phyloP scores from a whole-genome alignment of 2,888 invertebrate genomes.

The Terebella lapidaria region DNA sequence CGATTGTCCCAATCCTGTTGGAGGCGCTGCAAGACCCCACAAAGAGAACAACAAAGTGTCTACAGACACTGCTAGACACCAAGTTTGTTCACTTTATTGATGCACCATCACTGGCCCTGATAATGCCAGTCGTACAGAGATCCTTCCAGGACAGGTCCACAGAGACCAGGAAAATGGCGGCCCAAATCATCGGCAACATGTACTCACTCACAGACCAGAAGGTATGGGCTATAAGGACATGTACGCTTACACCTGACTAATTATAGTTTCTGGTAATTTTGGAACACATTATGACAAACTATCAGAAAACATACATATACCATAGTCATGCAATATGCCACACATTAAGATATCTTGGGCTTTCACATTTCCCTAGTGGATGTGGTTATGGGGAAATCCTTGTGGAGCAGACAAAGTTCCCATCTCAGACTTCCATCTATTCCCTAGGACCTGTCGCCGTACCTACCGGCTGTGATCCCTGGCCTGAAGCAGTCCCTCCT shows the following conservation, averaged over 20 bases:
- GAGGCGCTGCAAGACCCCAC: constrained; percentile 94
- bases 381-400: too few relatives aligned
- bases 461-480: constrained; percentile 91
- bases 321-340: too few relatives aligned
- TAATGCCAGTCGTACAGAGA: constrained; percentile 98
- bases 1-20: constrained; percentile 58
- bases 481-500: constrained; percentile 90
- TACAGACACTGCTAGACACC: constrained; percentile 71
- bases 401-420: too few relatives aligned
- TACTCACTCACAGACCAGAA: constrained; percentile 98
- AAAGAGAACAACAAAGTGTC: constrained; percentile 83
- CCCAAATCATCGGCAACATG: constrained; percentile 99
- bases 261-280: too few relatives aligned
- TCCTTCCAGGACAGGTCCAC: constrained; percentile 97
- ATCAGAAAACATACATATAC: too few relatives aligned
- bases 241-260: too few relatives aligned
- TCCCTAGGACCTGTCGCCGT: constrained; percentile 78
- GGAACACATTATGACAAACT: too few relatives aligned
- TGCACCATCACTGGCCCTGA: constrained; percentile 93
- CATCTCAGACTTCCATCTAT: too few relatives aligned
- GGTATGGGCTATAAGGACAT: too few relatives aligned
- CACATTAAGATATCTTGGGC: too few relatives aligned
- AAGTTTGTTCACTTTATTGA: constrained; percentile 99
- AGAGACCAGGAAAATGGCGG: constrained; percentile 97
- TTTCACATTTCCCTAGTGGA: too few relatives aligned